Base-by-base conservation (phyloP, 2,113 vertebrate species). In the Atractosteus spatula region DNA sequence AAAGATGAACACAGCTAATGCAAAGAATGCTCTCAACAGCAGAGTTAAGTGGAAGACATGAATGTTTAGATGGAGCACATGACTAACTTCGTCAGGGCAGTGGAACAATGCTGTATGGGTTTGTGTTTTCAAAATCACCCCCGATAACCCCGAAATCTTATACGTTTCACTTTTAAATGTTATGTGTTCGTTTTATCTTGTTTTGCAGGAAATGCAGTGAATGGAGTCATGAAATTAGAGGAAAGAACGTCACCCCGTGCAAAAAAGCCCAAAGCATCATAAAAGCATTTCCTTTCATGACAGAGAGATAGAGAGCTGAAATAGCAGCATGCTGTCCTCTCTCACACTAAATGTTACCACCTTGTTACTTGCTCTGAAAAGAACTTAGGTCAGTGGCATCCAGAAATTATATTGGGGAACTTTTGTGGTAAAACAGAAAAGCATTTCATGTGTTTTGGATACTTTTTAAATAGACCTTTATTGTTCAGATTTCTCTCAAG, bases 231-330 rank as follows among this genome's bases (percentile, higher is more conserved):
- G 78, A 93, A 92, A 77, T 75, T 79, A 2, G 89, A 94, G 59
- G 89, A 88, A 42, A 89, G 88, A 84, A 88, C 83, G 3, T 93
- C 86, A 3, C 89, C 91, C 5, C 86, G 91, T 76, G 84, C 89
- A 45, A 87, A 90, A 83, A 95, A 94, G 87, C 74, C 87, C 75
- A 95, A 93, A 88, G 80, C 85, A 57, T 89, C 85, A 10, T 94
- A 90, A 86, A 69, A 47, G 43, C 42, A 71, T 75, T 42, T 41
- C 62, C 55, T 10, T 55, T 14, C 4, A 59, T 4, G 54, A 74
- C 43, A 42, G 68, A 47, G 4, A 57, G 55, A 29, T 43, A 13
- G 63, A 43, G 6, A 65, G 64, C 66, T 59, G 43, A 77, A 74
- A 62, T 71, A 79, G 61, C 68, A 69, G 72, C 71, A 45, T 17